Percentiles rank a stretch among this genome's conserved stretches.
These are phyloP conservation scores for Erpobdella octoculata DNA, from an alignment of 2,888 invertebrate genomes.

Conservation along the genomic window DNA sequence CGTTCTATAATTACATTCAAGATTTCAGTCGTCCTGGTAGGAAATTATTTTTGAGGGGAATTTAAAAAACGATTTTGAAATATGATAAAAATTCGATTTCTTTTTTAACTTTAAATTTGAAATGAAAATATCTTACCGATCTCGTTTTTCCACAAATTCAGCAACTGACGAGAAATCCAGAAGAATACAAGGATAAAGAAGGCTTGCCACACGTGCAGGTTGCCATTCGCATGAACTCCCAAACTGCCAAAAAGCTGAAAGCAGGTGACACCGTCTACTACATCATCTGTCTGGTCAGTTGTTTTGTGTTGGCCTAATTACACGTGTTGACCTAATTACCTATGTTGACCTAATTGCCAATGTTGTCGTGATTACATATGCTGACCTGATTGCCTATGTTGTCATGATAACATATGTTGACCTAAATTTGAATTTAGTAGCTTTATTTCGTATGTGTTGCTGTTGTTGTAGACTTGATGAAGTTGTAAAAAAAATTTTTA, in stretches of 20 bases:
- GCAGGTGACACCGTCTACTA: conserved; percentile 92
- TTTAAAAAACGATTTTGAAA: too few relatives aligned
- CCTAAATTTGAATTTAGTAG: too few relatives aligned
- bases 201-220: conserved; percentile 80
- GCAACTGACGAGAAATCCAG: conserved; percentile 86
- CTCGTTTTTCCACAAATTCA: conserved; percentile 37
- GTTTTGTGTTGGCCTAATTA: not conserved
- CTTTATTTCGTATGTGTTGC: too few relatives aligned
- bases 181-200: conserved; percentile 77
- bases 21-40: not conserved
- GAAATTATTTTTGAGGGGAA: not conserved
- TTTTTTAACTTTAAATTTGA: not conserved
- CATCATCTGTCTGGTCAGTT: conserved; percentile 72
- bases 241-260: conserved; percentile 67
- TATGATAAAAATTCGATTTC: not conserved
- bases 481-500: not conserved
- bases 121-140: not conserved
- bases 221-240: conserved; percentile 74
- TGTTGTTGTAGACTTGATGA: not conserved
- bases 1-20: not conserved
- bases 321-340: not conserved
- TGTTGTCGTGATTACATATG: too few relatives aligned
- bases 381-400: too few relatives aligned
- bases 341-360: too few relatives aligned
- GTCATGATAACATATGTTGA: too few relatives aligned